Evolutionary conservation across 2,888 invertebrate genomes (phyloP).

Genomic region (Eubasilissa splendida): DNA sequence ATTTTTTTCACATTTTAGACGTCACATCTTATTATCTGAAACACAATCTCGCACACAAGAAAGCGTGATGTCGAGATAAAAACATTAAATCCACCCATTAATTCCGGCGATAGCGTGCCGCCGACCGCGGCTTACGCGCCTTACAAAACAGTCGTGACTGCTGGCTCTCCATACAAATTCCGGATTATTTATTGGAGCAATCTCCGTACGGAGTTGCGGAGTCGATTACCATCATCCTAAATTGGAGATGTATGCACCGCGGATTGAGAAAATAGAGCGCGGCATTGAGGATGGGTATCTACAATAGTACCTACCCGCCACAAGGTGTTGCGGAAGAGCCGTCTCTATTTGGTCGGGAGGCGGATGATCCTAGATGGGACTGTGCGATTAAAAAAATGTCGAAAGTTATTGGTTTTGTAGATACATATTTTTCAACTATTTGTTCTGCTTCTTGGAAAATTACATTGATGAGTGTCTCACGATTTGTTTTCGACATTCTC

Average conservation of each 20-base stretch:
- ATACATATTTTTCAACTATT: too few relatives aligned
- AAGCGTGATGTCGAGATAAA: slow-evolving; percentile 22
- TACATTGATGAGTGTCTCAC: too few relatives aligned
- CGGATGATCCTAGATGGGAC: too few relatives aligned
- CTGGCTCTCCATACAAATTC: slow-evolving; percentile 5
- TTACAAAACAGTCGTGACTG: slow-evolving; percentile 1
- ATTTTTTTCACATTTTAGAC: too few relatives aligned
- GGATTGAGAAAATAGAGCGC: not conserved
- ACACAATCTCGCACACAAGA: not conserved
- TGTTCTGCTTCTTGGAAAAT: too few relatives aligned
- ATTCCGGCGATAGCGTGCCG: not conserved
- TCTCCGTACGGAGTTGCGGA: not conserved
- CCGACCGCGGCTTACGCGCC: not conserved
- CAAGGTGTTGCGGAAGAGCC: too few relatives aligned
- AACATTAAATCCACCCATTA: not conserved
- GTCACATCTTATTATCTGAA: too few relatives aligned
- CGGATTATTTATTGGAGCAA: slow-evolving; percentile 7
- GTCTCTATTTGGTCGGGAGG: too few relatives aligned
- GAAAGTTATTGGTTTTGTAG: too few relatives aligned
- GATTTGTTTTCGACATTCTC: too few relatives aligned
- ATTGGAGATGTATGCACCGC: not conserved
- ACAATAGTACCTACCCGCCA: too few relatives aligned
- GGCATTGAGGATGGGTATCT: not conserved
- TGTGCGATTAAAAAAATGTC: too few relatives aligned
- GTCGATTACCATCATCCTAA: not conserved